Conservation (phyloP, 1,140 invertebrate genomes). For the Paraescarpia echinospica region DNA sequence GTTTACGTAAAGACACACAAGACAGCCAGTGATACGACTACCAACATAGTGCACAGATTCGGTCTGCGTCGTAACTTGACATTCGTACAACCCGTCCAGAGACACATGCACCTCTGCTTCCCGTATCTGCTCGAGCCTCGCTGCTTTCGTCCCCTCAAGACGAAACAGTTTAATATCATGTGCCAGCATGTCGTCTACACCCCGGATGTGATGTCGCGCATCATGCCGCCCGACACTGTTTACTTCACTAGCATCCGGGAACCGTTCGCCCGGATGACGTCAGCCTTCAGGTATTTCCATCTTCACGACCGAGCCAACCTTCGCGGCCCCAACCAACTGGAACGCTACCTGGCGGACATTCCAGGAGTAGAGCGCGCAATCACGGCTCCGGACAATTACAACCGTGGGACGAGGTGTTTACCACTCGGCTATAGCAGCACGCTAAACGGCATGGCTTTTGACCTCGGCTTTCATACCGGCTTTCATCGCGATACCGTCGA, state of each 20-base stretch:
- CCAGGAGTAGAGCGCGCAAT: too few species aligned
- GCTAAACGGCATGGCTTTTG: not conserved
- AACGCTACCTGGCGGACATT: too few species aligned
- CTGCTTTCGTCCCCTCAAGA: too few species aligned
- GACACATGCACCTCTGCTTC: constrained; percentile 42
- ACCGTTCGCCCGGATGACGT: constrained; percentile 32
- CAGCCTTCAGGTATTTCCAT: constrained; percentile 30
- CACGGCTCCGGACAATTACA: too few species aligned
- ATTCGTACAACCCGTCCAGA: constrained; percentile 22
- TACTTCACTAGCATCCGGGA: constrained; percentile 31
- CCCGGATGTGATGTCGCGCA: not conserved
- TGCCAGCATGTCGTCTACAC: constrained; percentile 29
- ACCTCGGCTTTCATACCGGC: constrained; percentile 13
- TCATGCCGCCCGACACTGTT: constrained; percentile 27
- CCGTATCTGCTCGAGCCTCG: constrained; percentile 38
- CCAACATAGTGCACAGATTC: constrained; percentile 9
- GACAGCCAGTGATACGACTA: constrained; percentile 19
- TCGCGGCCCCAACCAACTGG: too few species aligned
- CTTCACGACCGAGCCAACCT: too few species aligned
- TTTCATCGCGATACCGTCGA: not conserved
- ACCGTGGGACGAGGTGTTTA: constrained; percentile 46
- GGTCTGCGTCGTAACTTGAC: too few species aligned
- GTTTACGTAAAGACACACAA: too few species aligned
- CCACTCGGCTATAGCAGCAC: constrained; percentile 49
- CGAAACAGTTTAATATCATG: too few species aligned